Evolutionary conservation across 2,888 invertebrate genomes (phyloP).

Genomic region (Hipparchia semele): DNA sequence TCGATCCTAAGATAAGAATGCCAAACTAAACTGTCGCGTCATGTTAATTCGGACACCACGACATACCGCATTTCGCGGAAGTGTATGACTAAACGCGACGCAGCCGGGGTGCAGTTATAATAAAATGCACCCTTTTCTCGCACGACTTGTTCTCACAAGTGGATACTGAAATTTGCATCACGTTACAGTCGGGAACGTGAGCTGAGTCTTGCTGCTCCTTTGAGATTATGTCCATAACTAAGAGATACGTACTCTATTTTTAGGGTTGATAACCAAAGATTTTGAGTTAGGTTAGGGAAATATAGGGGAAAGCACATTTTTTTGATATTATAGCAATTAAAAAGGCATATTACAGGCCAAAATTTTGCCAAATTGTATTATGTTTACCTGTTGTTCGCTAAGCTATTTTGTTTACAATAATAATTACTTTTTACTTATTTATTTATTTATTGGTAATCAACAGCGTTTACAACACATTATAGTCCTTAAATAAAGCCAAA

Average conservation of each 20-base stretch:
- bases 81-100: constrained; percentile 32
- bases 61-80: constrained; percentile 32
- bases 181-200: constrained; percentile 29
- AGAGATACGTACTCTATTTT: neutral
- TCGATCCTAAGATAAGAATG: neutral
- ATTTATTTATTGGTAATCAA: no score
- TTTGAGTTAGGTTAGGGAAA: no score
- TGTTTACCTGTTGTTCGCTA: no score
- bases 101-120: constrained; percentile 30
- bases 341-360: no score
- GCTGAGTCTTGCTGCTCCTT: constrained; percentile 20
- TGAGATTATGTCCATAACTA: constrained; percentile 23
- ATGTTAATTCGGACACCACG: constrained; percentile 28
- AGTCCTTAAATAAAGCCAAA: no score
- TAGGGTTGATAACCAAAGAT: no score
- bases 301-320: no score
- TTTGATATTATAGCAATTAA: no score
- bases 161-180: constrained; percentile 34
- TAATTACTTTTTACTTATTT: no score
- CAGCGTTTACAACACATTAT: no score
- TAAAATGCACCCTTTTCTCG: constrained; percentile 39
- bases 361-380: no score
- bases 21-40: constrained; percentile 28
- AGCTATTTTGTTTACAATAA: no score
- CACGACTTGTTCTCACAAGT: constrained; percentile 30